Base-by-base conservation (phyloP, 2,888 invertebrate species). In the Apotomis turbidana region DNA sequence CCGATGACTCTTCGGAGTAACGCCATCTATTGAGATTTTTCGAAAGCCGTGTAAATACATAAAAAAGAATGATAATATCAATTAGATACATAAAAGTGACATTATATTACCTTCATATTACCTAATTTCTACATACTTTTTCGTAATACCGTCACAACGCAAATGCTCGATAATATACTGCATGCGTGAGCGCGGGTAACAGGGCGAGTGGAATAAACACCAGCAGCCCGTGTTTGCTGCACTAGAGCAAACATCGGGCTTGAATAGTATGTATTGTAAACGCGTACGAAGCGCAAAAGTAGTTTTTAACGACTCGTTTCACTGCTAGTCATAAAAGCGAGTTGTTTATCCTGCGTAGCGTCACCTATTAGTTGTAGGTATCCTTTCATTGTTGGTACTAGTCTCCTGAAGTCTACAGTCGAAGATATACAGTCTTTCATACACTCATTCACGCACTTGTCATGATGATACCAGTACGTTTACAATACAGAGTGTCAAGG, bases 241-340 rank as follows among this genome's bases (percentile, higher is more conserved):
- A 46, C 55, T 3, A 36, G 36, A 9, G 66, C 55, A 57, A 66
- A 66, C 66, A 64, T 64, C 5, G 54, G 36, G 46, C n/a, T 55
- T 66, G 44, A 66, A 57, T 66, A 46, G 57, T 66, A 62, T 55
- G 66, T 36, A 66, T 46, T 66, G 55, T 57, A 66, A 57, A 49
- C 9, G 13, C 46, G 44, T 27, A 46, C 54, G 49, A 49, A 49
- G 49, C 49, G 44, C 3, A 46, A 57, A 66, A 57, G 57, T 54
- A 44, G 64, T 64, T 64, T 54, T 44, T 44, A 64, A 44, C 12
- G 54, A 15, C 44, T 27, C 46, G 15, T 27, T 58, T 36, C n/a
- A n/a, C 38, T 38, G 38, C 38, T 5, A 57, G 57, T 49, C 9
- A 10, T 49, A 9, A 9, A 49, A 49, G 9, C 9, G 9, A 10